A percentile compares a stretch with the other conserved stretches of the same genome.
Evolutionary conservation across 2,888 invertebrate species (phyloP).

Genomic region (Phalera bucephala): DNA sequence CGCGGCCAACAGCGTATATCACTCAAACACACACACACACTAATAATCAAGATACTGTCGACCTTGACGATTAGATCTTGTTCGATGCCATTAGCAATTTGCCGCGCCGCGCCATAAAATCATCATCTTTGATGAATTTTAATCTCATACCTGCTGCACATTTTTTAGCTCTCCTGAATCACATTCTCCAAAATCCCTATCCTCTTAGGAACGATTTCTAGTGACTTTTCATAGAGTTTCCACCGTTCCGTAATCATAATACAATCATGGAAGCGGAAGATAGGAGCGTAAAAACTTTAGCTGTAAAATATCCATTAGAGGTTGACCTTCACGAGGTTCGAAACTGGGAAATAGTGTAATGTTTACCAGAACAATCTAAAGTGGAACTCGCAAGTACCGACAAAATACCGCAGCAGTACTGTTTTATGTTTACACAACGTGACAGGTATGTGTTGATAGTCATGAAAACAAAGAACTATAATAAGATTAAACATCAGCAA

Average conservation of each 20-base stretch:
- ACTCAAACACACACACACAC: no score
- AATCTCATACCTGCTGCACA: no score
- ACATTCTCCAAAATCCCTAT: no score
- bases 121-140: no score
- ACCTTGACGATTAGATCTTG: constrained; percentile 31
- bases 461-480: constrained; percentile 13
- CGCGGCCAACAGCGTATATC: no score
- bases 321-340: constrained; percentile 35
- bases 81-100: constrained; percentile 18
- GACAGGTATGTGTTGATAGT: constrained; percentile 16
- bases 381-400: constrained; percentile 20
- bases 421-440: constrained; percentile 28
- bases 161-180: no score
- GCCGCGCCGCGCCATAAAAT: no score
- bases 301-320: constrained; percentile 33
- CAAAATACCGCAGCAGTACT: constrained; percentile 8
- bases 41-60: constrained; percentile 27
- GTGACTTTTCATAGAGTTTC: no score
- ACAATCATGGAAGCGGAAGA: constrained; percentile 26
- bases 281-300: constrained; percentile 20
- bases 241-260: constrained; percentile 10
- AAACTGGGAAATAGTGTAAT: constrained; percentile 21
- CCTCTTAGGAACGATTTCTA: no score
- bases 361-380: constrained; percentile 25
- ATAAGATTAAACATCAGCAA: constrained; percentile 10